Conservation (phyloP, 1,140 invertebrate species). For the Triops longicaudatus region DNA sequence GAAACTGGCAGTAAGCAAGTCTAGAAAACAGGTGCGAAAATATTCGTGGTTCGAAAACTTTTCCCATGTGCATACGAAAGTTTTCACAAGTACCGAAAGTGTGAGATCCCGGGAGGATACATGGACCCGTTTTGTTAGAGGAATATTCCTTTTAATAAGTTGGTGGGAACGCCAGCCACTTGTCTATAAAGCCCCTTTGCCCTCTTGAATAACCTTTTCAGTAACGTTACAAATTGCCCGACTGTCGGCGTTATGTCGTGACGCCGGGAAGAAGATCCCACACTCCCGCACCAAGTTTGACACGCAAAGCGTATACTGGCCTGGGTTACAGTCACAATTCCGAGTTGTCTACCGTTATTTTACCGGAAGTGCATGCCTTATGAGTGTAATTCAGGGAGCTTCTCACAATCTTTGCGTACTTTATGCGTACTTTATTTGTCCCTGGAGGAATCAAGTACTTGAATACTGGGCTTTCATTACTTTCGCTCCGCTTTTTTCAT, state of each 20-base stretch:
- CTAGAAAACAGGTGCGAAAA: not conserved
- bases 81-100: not conserved
- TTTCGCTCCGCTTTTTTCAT: no score
- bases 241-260: not conserved
- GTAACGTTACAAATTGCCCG: conserved; percentile 3
- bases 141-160: no score
- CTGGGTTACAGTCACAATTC: not conserved
- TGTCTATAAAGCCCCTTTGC: not conserved
- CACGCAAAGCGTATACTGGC: not conserved
- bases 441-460: no score
- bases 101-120: no score
- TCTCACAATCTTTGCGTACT: not conserved
- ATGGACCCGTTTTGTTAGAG: no score
- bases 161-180: not conserved
- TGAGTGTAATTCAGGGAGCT: not conserved
- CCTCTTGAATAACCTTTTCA: not conserved
- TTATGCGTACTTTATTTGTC: no score
- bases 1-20: not conserved
- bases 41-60: not conserved
- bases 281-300: not conserved
- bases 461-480: no score
- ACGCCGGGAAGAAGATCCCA: not conserved
- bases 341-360: not conserved
- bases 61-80: not conserved
- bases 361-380: not conserved